phyloP scores from a whole-genome alignment of 2,113 vertebrate species.

The Neogobius melanostomus region DNA sequence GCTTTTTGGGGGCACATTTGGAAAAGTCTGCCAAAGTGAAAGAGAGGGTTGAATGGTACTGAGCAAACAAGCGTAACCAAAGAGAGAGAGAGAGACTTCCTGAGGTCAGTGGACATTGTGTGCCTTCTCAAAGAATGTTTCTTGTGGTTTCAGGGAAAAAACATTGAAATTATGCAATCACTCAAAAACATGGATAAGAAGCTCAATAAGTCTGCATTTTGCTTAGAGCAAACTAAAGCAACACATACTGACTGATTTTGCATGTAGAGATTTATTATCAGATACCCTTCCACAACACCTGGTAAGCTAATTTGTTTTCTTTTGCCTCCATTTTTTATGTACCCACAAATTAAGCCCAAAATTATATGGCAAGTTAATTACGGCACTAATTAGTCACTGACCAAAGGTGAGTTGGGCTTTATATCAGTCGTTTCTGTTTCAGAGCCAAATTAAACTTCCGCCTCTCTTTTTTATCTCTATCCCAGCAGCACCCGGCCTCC shows the following conservation, averaged over 20 bases:
- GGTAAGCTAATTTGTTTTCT: background rate
- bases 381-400: slow-evolving; percentile 11
- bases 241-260: too few relatives aligned
- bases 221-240: too few relatives aligned
- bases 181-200: too few relatives aligned
- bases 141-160: background rate
- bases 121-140: background rate
- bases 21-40: slow-evolving; percentile 33
- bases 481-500: background rate
- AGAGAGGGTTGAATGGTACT: slow-evolving; percentile 26
- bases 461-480: background rate
- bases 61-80: slow-evolving; percentile 41
- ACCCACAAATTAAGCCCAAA: background rate
- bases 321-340: background rate
- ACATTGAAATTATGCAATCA: background rate
- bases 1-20: slow-evolving; percentile 4
- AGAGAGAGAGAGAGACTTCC: slow-evolving; percentile 1
- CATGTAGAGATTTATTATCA: too few relatives aligned
- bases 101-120: background rate
- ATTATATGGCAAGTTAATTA: background rate
- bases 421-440: slow-evolving; percentile 5
- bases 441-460: background rate
- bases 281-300: too few relatives aligned
- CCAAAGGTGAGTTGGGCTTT: background rate
- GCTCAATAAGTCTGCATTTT: too few relatives aligned